Evolutionary conservation across 1,140 invertebrate genomes (phyloP), one percentile per base, ranked within the genome.

Genomic region (Teleogryllus occipitalis): DNA sequence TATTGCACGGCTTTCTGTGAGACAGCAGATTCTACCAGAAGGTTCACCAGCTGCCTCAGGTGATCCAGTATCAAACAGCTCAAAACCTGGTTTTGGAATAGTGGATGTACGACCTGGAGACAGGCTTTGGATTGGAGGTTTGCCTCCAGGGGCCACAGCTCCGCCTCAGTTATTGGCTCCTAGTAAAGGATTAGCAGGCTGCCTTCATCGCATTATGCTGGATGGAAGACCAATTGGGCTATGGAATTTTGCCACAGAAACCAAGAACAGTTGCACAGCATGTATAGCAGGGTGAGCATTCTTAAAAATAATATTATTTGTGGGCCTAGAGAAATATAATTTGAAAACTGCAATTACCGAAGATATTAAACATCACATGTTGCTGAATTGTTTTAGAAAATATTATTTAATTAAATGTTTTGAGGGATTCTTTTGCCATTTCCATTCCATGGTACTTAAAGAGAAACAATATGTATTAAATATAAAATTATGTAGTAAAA

Each of bases 211-310:
- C 81, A 86, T 97, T 0, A 88, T 89, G 80, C 86, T 96, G 1
- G 94, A 98, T 85, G 92, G 92, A 8, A 89, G 91, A 48, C 91
- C 89, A 0, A 87, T 98, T 75, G 96, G 97, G 0, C 87, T 98
- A 0, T 98, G 95, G 95, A 95, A 97, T 86, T 98, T 97, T 84
- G 87, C 88, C 48, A 89, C 91, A 80, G 85, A 88, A 47, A 85
- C 46, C 27, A 14, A 14, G 81, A 88, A 88, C 80, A 90, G 90
- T 8, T 98, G 96, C 83, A 88, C 87, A 75, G 92, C 92, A 18
- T 95, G 94, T 82, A 90, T 90, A 14, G 91, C 93, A 86, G 93
- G 93, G 91, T 93, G 86, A 86, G 79, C 83, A 78, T 73, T 14
- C 48, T 8, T 15, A n/a, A 77, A 76, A 49, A 8, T 77, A 77